Evolutionary conservation across 1,140 invertebrate species (phyloP), one percentile per base, ranked within the genome.

Genomic region (Drosophila littoralis): DNA sequence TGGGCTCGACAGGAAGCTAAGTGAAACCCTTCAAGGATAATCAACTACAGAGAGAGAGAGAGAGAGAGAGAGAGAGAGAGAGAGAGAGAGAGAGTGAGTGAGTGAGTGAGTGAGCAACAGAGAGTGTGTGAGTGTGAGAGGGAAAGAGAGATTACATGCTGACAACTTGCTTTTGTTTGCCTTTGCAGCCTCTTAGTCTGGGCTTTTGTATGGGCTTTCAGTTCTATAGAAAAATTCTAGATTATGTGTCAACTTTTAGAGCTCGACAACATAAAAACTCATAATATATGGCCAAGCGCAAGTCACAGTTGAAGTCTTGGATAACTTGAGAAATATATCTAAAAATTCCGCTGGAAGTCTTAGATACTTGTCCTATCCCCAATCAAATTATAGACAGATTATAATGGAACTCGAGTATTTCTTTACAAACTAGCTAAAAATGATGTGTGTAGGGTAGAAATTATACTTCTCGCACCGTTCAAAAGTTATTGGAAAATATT

Each of bases 1-100:
- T 51, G 46, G 48, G 61, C 61, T 33, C 43, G 28, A 35, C 71
- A 64, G 71, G 75, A 66, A 61, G 64, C 57, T 32, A 50, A 61
- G 54, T 60, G 72, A 68, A 81, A 52, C 69, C 75, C 70, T 81
- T 81, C 57, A 78, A 81, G 79, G 79, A 74, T 81, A 15, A 5
- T 42, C 57, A 33, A 17, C 57, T 33, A 15, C 17, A 54, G 8
- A 54, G 1, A 36, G 15, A 15, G 28, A 6, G 0, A 55, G 36
- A 10, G 10, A 48, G 46, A 48, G 4, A 48, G 15, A 3, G 1
- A 22, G 43, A 46, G 7, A 22, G 43, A 46, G 45, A 46, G 8
- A 10, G 36, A 10, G 8, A 17, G 17, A 46, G 45, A 46, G 7
- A 3, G 42, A 43, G 7, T 15, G n/a, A 15, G 7, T 7, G n/a